Conservation (phyloP, 2,113 vertebrate species). For the Petaurus breviceps region DNA sequence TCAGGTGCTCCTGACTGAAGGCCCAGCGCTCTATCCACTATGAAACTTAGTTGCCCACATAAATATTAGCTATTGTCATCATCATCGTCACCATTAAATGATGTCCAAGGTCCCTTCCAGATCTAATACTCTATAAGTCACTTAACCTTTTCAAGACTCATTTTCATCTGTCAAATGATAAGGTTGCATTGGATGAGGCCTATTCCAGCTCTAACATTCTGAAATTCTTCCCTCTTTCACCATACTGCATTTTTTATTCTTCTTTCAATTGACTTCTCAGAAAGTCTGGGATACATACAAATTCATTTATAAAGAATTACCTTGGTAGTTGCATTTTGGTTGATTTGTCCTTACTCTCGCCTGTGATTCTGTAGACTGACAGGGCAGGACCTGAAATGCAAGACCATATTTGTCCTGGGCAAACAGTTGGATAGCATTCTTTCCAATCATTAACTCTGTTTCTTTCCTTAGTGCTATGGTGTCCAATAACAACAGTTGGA, state of each 20-base stretch:
- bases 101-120: background rate
- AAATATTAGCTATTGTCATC: background rate
- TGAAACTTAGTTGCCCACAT: background rate
- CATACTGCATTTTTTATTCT: background rate
- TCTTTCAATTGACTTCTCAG: background rate
- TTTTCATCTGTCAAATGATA: background rate
- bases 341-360: background rate
- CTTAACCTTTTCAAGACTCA: background rate
- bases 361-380: background rate
- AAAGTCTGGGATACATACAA: background rate
- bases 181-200: background rate
- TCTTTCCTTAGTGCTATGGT: background rate
- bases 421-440: slow-evolving; percentile 23
- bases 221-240: background rate
- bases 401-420: background rate
- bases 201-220: background rate
- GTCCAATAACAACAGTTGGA: background rate
- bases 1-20: background rate
- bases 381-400: background rate
- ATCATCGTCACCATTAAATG: background rate
- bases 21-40: background rate
- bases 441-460: background rate
- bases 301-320: background rate
- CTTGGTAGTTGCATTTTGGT: background rate
- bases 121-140: background rate